These are phyloP conservation scores for Loripinus fragilis DNA, from an alignment of 2,888 invertebrate species.

Conservation along the genomic window DNA sequence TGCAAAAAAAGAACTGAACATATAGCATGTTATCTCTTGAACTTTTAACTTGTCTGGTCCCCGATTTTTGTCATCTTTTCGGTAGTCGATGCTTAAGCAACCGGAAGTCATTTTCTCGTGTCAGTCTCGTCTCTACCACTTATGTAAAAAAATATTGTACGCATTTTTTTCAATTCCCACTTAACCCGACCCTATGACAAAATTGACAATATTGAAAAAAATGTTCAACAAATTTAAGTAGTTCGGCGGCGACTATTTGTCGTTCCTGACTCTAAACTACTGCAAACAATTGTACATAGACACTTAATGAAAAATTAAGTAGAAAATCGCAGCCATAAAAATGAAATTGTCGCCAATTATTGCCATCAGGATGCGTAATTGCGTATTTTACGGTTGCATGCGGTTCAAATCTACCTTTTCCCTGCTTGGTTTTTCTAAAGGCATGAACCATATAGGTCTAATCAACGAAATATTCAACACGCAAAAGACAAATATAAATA, in stretches of 20 bases:
- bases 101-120: constrained; percentile 10
- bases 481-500: no score
- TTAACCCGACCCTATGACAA: constrained; percentile 50
- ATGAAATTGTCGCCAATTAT: neutral
- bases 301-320: constrained; percentile 20
- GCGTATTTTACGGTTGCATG: neutral
- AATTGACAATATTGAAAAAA: constrained; percentile 25
- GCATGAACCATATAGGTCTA: no score
- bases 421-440: no score
- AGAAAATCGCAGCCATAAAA: constrained; percentile 13
- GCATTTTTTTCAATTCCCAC: constrained; percentile 21
- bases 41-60: no score
- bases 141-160: neutral
- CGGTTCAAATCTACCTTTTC: no score
- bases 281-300: constrained; percentile 34
- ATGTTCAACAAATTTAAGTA: constrained; percentile 53
- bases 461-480: no score
- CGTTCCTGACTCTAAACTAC: constrained; percentile 30
- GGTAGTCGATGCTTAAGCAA: neutral
- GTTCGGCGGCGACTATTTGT: constrained; percentile 36
- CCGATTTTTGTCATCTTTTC: neutral
- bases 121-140: neutral
- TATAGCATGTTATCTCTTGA: no score
- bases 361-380: constrained; percentile 8
- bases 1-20: no score